Evolutionary conservation across 2,113 vertebrate genomes (phyloP).

Genomic region (Hystrix brachyura): DNA sequence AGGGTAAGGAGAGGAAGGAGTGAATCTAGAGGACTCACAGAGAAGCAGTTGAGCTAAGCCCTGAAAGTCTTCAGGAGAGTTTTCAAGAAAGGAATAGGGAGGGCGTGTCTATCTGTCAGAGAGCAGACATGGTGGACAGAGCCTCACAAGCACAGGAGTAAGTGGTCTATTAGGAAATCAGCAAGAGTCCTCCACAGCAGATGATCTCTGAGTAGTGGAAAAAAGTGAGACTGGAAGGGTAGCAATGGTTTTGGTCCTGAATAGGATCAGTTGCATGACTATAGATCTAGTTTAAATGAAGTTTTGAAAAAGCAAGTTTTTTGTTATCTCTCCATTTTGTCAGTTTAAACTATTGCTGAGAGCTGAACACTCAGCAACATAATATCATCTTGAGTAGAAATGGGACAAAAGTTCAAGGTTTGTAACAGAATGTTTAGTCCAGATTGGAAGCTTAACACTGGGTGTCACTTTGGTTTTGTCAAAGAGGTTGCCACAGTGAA

Average conservation of each 20-base stretch:
- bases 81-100: background rate
- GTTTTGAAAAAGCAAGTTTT: background rate
- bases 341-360: background rate
- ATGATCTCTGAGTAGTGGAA: fast-evolving
- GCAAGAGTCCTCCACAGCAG: background rate
- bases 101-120: background rate
- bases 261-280: background rate
- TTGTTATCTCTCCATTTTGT: background rate
- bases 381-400: background rate
- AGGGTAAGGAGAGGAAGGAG: background rate
- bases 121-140: background rate
- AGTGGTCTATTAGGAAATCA: background rate
- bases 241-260: background rate
- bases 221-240: background rate
- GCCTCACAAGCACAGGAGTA: background rate
- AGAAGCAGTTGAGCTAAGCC: background rate
- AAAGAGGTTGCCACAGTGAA: background rate
- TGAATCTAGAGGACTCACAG: background rate
- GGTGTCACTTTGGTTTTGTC: background rate
- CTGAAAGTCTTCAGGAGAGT: background rate
- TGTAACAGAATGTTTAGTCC: background rate
- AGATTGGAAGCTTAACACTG: background rate
- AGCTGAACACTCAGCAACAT: background rate
- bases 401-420: background rate
- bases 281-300: background rate